Evolutionary conservation across 2,888 invertebrate species (phyloP).

Genomic region (Exephanes ischioxanthus): DNA sequence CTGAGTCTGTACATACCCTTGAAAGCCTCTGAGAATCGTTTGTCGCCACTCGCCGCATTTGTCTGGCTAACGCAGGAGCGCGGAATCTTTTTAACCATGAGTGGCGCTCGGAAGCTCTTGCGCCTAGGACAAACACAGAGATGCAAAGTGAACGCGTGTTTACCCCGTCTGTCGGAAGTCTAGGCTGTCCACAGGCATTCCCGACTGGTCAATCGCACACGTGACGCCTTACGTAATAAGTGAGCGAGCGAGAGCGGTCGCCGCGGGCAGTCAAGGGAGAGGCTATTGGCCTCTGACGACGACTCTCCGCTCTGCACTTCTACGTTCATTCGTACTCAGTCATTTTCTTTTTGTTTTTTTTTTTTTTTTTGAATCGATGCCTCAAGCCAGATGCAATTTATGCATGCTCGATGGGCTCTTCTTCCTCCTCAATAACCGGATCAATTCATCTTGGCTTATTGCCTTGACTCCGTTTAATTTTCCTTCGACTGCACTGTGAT

Average conservation of each 20-base stretch:
- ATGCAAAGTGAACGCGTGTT: conserved; percentile 28
- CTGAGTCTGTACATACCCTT: too few species aligned
- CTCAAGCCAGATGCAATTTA: conserved; percentile 1
- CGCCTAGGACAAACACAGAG: neutral
- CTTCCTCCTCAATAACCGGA: neutral
- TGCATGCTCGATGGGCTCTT: neutral
- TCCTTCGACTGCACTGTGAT: neutral
- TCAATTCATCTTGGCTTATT: conserved; percentile 9
- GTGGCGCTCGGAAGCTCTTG: neutral
- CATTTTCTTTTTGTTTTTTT: conserved; percentile 3
- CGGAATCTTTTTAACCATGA: neutral
- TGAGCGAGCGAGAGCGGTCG: conserved; percentile 18
- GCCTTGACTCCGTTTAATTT: neutral
- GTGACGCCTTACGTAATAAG: conserved; percentile 70
- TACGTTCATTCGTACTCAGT: conserved; percentile 27
- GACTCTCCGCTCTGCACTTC: neutral
- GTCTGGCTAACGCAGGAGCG: neutral
- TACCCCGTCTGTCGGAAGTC: conserved; percentile 75
- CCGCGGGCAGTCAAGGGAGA: conserved; percentile 48
- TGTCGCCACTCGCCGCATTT: neutral
- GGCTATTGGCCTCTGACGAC: conserved; percentile 72
- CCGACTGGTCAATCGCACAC: conserved; percentile 68
- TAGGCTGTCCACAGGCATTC: conserved; percentile 67
- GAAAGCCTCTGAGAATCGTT: neutral
- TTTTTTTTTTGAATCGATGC: neutral